phyloP scores from a whole-genome alignment of 2,113 vertebrate species.

The Hemicordylus capensis region DNA sequence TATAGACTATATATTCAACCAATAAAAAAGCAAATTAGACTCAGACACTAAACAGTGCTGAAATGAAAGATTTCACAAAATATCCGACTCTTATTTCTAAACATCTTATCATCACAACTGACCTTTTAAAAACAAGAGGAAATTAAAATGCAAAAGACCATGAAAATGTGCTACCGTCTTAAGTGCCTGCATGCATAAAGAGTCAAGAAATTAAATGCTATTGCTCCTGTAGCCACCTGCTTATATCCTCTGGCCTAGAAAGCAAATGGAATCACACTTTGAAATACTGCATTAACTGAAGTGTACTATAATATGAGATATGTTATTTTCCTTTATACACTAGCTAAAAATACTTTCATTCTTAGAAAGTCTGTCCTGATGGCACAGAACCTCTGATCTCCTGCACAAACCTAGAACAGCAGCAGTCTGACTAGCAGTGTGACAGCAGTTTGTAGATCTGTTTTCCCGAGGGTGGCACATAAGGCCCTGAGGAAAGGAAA shows the following conservation, averaged over 20 bases:
- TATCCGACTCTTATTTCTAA: conserved; percentile 19
- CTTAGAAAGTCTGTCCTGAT: rapidly evolving
- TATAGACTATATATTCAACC: neutral
- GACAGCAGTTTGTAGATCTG: neutral
- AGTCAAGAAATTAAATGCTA: neutral
- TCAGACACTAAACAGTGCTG: neutral
- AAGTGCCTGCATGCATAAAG: neutral
- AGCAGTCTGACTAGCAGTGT: neutral
- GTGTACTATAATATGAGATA: neutral
- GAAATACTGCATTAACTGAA: neutral
- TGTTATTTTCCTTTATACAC: neutral
- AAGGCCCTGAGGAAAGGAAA: neutral
- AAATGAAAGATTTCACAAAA: neutral
- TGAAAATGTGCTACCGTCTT: conserved; percentile 10
- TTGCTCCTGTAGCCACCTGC: neutral
- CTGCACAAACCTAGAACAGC: neutral
- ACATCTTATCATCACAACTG: conserved; percentile 39
- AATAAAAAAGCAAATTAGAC: neutral
- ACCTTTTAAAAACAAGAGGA: conserved; percentile 49
- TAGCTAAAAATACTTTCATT: neutral
- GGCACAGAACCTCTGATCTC: neutral
- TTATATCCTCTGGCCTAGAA: conserved; percentile 12
- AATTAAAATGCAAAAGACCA: conserved; percentile 42
- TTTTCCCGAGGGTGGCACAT: neutral
- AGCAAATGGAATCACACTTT: neutral